Base-by-base conservation (phyloP, 2,888 invertebrate genomes). In the Dastarcus helophoroides region DNA sequence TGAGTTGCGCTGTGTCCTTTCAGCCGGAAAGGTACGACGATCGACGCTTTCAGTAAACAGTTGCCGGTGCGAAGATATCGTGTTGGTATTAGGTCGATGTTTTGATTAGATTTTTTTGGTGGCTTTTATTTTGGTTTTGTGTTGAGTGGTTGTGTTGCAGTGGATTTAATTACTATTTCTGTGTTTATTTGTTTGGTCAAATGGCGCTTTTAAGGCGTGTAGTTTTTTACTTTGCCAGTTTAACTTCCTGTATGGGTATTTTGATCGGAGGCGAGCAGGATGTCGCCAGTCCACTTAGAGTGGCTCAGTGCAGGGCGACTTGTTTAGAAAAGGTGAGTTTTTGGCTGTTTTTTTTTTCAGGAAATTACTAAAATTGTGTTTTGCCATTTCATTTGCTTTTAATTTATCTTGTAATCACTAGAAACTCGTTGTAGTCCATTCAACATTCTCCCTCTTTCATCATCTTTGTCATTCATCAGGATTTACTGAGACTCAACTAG, bases 291-390 rank as follows among this genome's bases (percentile, higher is more conserved):
- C 78, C 78, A 35, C 61, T 79, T 43, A 69, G 77, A 51, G 77
- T 78, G 45, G 78, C 78, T 46, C 77, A 78, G 50, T 79, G 78
- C 59, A 64, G 78, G 59, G 77, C 78, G 43, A 74, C 76, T 44
- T 79, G 78, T 61, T 67, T 78, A 51, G 72, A 76, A 67, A 74
- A 72, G 76, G 78, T 79, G 66, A 62, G 62, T 51, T 30, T 32
- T 34, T 35, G 41, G 40, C 42, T n/a, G n/a, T 17, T 6, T 17
- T 17, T 17, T 6, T 17, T 3, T 14, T 23, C 30, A n/a, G n/a
- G n/a, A n/a, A n/a, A n/a, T n/a, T n/a, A n/a, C n/a, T n/a, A n/a
- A n/a, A n/a, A n/a, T n/a, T n/a, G n/a, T n/a, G n/a, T n/a, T n/a
- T n/a, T n/a, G n/a, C n/a, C n/a, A n/a, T n/a, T n/a, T n/a, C n/a